Conservation (phyloP, 2,113 vertebrate species). For the Heloderma charlesbogerti region DNA sequence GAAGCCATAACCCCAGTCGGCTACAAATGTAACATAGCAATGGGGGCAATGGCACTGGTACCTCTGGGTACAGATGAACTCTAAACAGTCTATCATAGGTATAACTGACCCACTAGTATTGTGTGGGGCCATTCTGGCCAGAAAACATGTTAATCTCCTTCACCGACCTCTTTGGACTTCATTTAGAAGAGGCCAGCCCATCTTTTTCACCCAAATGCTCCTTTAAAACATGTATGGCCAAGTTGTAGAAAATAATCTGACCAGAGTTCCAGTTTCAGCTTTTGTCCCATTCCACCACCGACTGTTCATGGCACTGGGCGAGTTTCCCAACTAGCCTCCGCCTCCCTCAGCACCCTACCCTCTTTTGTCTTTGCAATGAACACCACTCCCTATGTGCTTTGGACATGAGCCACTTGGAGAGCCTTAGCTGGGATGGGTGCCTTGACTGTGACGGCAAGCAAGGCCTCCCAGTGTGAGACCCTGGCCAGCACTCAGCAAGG, state of each 20-base stretch:
- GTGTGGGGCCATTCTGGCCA: background rate
- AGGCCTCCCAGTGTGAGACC: slow-evolving; percentile 45
- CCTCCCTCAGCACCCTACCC: background rate
- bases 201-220: background rate
- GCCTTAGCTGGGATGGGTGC: background rate
- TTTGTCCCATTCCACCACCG: background rate
- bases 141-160: background rate
- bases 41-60: too few relatives aligned
- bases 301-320: background rate
- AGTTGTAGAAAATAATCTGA: background rate
- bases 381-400: background rate
- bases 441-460: background rate
- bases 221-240: background rate
- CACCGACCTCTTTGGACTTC: background rate
- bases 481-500: slow-evolving; percentile 59
- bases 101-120: background rate
- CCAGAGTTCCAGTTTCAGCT: background rate
- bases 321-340: background rate
- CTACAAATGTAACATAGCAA: background rate
- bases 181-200: background rate
- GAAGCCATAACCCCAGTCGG: background rate
- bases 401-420: slow-evolving; percentile 6
- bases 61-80: background rate
- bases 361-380: background rate
- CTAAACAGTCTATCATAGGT: background rate